Evolutionary conservation across 2,888 invertebrate species (phyloP), one percentile per base, ranked within the genome.

Genomic region (Masnerella sp.): DNA sequence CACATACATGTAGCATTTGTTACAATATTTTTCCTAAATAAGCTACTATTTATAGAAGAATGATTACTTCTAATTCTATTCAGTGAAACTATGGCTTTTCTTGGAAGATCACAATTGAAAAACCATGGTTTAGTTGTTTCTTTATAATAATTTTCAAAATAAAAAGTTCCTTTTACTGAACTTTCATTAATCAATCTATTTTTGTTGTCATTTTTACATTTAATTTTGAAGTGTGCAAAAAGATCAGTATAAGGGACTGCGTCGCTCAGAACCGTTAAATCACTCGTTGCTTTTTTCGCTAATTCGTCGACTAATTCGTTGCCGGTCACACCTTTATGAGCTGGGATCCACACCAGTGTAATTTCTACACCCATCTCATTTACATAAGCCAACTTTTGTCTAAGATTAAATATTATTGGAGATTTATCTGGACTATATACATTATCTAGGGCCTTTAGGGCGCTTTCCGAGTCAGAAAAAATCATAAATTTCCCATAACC

Each of bases 51-150:
- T 9, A 62, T 9, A 3, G 51, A 51, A 9, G 32, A 18, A n/a
- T 62, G 51, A 22, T 51, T 42, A 15, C 62, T 30, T 17, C 51
- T 40, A 2, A 62, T 17, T 42, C 51, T 51, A 32, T 62, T 62
- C 5, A 62, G 20, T 11, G 51, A 34, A 5, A 62, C 49, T n/a
- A 62, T 51, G n/a, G 32, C 42, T 62, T 42, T 51, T 34, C 62
- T 62, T 2, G 12, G 1, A 4, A 62, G 9, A 20, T 51, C 5
- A 14, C 51, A 36, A 8, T 18, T 30, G n/a, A 30, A 11, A 15
- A 61, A 61, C 49, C 61, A 42, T 8, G 38, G 28, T 5, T 15
- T 25, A 17, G 1, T 28, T 7, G 40, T 18, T n/a, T 25, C 8
- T 12, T 32, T 14, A 34, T 34, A 61, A 49, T 28, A 47, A 17